Conservation (phyloP, 2,113 vertebrate genomes). For the Tonatia bakeri region DNA sequence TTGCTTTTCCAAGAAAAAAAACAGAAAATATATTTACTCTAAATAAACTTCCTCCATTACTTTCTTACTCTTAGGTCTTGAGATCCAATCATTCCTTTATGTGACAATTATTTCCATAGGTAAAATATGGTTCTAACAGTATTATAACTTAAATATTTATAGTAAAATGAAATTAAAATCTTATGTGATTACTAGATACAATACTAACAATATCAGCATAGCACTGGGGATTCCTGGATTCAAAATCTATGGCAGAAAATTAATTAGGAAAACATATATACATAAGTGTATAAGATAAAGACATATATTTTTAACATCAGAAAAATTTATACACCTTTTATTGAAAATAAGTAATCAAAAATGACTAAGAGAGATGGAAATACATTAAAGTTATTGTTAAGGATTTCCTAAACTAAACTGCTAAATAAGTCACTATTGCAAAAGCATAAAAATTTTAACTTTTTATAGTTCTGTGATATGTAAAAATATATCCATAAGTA, state of each 20-base stretch:
- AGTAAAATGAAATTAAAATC: constrained; percentile 80
- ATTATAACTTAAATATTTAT: constrained; percentile 79
- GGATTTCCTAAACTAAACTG: constrained; percentile 50
- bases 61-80: constrained; percentile 76
- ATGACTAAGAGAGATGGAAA: constrained; percentile 53
- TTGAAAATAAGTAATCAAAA: constrained; percentile 37
- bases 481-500: not conserved
- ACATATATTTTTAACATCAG: constrained; percentile 77
- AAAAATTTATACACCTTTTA: constrained; percentile 72
- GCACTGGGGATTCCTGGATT: constrained; percentile 75
- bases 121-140: constrained; percentile 77
- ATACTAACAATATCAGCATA: constrained; percentile 79
- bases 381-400: constrained; percentile 62
- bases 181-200: constrained; percentile 77
- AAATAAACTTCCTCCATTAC: constrained; percentile 71
- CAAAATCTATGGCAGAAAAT: constrained; percentile 75
- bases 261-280: constrained; percentile 75
- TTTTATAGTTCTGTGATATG: not conserved
- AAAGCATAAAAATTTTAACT: not conserved
- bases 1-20: not conserved
- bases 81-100: constrained; percentile 54
- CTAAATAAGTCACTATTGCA: constrained; percentile 41
- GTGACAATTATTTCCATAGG: constrained; percentile 78
- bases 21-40: constrained; percentile 52
- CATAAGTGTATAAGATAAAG: constrained; percentile 60